Conservation (phyloP, 2,113 vertebrate species). For the Diadophis punctatus region DNA sequence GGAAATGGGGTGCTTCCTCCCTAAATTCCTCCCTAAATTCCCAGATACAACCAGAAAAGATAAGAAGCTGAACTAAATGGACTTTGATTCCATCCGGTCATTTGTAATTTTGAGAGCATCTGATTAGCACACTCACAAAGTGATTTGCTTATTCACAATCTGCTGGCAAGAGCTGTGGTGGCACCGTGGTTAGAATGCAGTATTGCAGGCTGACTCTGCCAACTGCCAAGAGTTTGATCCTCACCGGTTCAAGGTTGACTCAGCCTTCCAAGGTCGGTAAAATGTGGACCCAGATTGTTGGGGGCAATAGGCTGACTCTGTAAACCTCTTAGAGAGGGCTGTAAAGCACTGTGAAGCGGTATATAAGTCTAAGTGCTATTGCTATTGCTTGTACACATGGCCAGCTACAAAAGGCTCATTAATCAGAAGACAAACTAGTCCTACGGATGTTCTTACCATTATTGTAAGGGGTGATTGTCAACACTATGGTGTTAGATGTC, state of each 20-base stretch:
- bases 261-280: neutral
- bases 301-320: neutral
- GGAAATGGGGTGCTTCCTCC: neutral
- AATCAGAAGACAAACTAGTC: neutral
- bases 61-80: neutral
- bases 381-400: neutral
- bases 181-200: neutral
- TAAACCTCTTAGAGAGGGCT: neutral
- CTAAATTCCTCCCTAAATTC: neutral
- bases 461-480: neutral
- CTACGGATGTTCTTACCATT: neutral
- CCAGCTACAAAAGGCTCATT: neutral
- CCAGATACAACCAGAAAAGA: neutral
- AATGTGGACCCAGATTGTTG: neutral
- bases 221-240: neutral
- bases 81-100: neutral
- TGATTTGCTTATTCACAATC: neutral
- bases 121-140: neutral
- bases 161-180: neutral
- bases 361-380: neutral
- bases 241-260: neutral
- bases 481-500: neutral
- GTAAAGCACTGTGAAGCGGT: neutral
- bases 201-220: neutral
- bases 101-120: neutral